Base-by-base conservation (phyloP, 2,797 vertebrate species). In the Anableps anableps region DNA sequence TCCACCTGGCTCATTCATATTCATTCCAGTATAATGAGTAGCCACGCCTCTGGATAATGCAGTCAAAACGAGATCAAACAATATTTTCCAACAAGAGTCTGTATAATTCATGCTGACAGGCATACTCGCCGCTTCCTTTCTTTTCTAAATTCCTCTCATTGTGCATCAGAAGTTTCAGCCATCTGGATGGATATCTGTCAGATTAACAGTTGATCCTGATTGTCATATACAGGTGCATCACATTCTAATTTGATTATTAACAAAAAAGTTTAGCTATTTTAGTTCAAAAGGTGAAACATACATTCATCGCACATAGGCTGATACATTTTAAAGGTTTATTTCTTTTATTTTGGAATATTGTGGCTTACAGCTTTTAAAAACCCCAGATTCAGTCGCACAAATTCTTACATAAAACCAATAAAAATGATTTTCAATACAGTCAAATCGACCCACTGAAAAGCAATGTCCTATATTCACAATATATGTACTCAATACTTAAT, bases 1-100 rank as follows among this genome's bases (percentile, higher is more conserved):
- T 86, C 93, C 91, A 85, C 94, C 93, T 89, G 76, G 31, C 88
- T 94, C 88, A 94, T 95, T 93, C 83, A 94, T 95, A 95, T 95
- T 94, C 89, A 94, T 92, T 75, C 48, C 45, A 2, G 83, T 87
- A 92, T 95, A 93, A 94, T 93, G 90, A 91, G 86, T 80, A 85
- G 83, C 89, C 90, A 86, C 76, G 76, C 93, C 94, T 92, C 91
- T 79, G 64, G 88, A 90, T 86, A 77, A 88, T 53, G 36, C 88
- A 91, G 88, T 83, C 88, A 80, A 85, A 85, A 92, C 75, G 72
- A 94, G 93, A 95, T 95, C 93, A 94, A 94, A 94, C 91, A 83
- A 88, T 85, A 77, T 85, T 89, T 89, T 93, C 84, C 89, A 92
- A 94, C 89, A 89, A 90, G 88, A 73, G 85, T 72, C 66, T 88